phyloP scores from a whole-genome alignment of 2,888 invertebrate genomes.

The Neoitamus cyanurus region DNA sequence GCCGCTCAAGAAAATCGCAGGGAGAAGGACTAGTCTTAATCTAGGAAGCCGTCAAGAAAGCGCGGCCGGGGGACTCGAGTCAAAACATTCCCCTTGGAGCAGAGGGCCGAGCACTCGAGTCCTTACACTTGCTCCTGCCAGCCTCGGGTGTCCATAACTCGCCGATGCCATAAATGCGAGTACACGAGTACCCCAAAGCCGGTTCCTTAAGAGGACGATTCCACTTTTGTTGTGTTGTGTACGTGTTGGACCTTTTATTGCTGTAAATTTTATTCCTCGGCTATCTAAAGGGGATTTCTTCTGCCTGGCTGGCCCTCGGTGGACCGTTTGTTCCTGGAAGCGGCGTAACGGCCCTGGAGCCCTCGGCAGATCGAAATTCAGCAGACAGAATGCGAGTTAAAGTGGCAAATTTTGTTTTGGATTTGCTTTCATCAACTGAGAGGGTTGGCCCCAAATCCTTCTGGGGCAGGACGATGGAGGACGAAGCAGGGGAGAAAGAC shows the following conservation, averaged over 20 bases:
- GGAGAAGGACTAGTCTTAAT: slow-evolving; percentile 26
- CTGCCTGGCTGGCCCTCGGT: neutral
- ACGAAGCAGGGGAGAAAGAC: neutral
- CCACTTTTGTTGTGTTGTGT: slow-evolving; percentile 15
- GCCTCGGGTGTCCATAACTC: slow-evolving; percentile 10
- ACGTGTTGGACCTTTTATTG: slow-evolving; percentile 27
- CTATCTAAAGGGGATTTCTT: slow-evolving; percentile 32
- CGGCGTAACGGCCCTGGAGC: neutral
- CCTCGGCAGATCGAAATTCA: slow-evolving; percentile 29
- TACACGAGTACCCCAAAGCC: slow-evolving; percentile 5
- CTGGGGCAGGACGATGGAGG: neutral
- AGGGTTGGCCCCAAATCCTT: slow-evolving; percentile 16
- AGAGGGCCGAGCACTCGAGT: slow-evolving; percentile 2
- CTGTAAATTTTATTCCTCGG: slow-evolving; percentile 31
- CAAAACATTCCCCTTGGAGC: neutral
- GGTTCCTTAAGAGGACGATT: neutral
- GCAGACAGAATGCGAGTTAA: slow-evolving; percentile 34
- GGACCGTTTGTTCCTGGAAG: neutral
- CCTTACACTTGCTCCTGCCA: slow-evolving; percentile 6
- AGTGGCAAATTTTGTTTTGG: slow-evolving; percentile 45
- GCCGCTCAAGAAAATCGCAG: neutral
- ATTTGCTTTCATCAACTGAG: slow-evolving; percentile 43
- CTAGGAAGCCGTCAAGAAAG: neutral
- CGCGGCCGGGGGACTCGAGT: neutral
- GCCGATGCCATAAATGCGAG: slow-evolving; percentile 11